Evolutionary conservation across 2,797 vertebrate species (phyloP).

Genomic region (Cetoscarus ocellatus): DNA sequence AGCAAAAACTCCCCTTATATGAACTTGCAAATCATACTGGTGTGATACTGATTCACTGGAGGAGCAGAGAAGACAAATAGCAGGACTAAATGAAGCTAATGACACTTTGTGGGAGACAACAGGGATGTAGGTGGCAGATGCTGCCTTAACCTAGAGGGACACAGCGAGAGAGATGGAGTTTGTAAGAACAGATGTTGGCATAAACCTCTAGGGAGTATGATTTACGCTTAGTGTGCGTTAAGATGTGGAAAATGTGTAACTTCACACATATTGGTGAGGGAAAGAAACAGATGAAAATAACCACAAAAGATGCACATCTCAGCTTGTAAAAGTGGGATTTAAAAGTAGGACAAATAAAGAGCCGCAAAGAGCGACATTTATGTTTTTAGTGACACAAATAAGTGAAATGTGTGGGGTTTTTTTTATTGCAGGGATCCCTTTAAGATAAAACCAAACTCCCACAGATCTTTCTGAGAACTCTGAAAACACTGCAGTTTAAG

Average conservation of each 20-base stretch:
- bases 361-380: constrained; percentile 8
- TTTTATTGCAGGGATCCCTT: background rate
- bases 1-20: constrained; percentile 11
- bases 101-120: constrained; percentile 42
- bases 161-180: constrained; percentile 45
- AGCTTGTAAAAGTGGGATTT: background rate
- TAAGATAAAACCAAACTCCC: constrained; percentile 10
- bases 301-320: background rate
- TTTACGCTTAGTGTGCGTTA: constrained; percentile 46
- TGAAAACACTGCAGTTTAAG: constrained; percentile 15
- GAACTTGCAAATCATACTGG: constrained; percentile 1
- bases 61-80: constrained; percentile 42
- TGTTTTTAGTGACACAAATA: background rate
- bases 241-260: constrained; percentile 29
- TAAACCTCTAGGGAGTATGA: constrained; percentile 54
- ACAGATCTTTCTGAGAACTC: constrained; percentile 18
- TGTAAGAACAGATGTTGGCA: constrained; percentile 64
- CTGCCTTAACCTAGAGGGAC: constrained; percentile 65
- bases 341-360: constrained; percentile 6
- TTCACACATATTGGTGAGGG: constrained; percentile 17
- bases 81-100: constrained; percentile 52
- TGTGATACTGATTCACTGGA: constrained; percentile 13
- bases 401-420: constrained; percentile 5
- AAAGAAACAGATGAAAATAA: constrained; percentile 21
- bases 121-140: constrained; percentile 65